phyloP scores from a whole-genome alignment of 1,140 invertebrate genomes.

The Olivierus martensii region DNA sequence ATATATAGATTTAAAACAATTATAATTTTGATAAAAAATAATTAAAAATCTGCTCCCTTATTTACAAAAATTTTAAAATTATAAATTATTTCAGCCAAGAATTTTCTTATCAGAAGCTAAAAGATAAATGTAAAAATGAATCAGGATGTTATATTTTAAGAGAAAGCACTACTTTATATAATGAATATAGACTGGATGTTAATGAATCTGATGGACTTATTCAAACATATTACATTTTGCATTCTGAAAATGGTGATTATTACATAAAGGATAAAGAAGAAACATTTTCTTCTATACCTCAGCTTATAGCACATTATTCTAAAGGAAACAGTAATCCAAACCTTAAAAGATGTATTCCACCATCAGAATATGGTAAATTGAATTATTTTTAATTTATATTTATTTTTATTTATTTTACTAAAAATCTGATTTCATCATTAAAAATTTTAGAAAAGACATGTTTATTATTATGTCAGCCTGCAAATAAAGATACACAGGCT shows the following conservation, averaged over 20 bases:
- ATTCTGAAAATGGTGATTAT: slow-evolving; percentile 33
- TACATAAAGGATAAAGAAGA: slow-evolving; percentile 34
- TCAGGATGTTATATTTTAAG: slow-evolving; percentile 63
- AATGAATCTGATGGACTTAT: slow-evolving; percentile 36
- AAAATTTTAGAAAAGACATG: slow-evolving; percentile 50
- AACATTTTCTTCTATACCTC: slow-evolving; percentile 43
- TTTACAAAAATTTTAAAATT: too few relatives aligned
- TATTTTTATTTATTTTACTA: background rate
- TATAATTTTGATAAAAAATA: too few relatives aligned
- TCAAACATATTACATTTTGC: slow-evolving; percentile 48
- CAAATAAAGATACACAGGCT: slow-evolving; percentile 24
- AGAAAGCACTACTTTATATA: slow-evolving; percentile 61
- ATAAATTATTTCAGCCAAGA: slow-evolving; percentile 42
- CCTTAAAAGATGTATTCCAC: slow-evolving; percentile 57
- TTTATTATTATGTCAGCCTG: slow-evolving; percentile 47
- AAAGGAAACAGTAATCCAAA: slow-evolving; percentile 36
- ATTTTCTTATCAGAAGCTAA: slow-evolving; percentile 67
- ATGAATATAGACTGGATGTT: slow-evolving; percentile 62
- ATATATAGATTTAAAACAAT: too few relatives aligned
- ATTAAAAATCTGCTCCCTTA: too few relatives aligned
- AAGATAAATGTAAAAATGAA: slow-evolving; percentile 55
- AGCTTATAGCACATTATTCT: slow-evolving; percentile 44
- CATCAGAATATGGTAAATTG: slow-evolving; percentile 63
- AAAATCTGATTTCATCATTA: slow-evolving; percentile 5
- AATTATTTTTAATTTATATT: too few relatives aligned